Conservation (phyloP, 2,113 vertebrate species). For the Dunckerocampus dactyliophorus region DNA sequence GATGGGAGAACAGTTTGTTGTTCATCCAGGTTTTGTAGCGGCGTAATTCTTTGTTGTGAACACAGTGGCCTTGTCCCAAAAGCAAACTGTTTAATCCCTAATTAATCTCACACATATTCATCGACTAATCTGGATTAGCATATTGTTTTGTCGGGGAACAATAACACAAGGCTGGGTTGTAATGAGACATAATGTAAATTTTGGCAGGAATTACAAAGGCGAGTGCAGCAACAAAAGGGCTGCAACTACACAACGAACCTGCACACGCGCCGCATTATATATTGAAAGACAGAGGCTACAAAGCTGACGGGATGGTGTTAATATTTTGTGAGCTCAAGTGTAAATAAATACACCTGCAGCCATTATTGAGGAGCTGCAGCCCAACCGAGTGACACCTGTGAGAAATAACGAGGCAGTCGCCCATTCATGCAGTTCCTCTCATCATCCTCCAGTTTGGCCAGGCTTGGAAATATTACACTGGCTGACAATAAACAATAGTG, state of each 20-base stretch:
- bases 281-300: neutral
- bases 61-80: conserved; percentile 27
- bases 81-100: conserved; percentile 53
- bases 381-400: conserved; percentile 39
- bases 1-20: conserved; percentile 29
- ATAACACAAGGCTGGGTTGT: conserved; percentile 28
- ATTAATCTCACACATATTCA: conserved; percentile 60
- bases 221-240: conserved; percentile 47
- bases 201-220: conserved; percentile 58
- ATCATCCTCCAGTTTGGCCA: conserved; percentile 19
- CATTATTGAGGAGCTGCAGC: conserved; percentile 42
- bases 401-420: conserved; percentile 36
- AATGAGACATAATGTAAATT: conserved; percentile 39
- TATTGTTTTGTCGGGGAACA: conserved; percentile 62
- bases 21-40: conserved; percentile 33
- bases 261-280: neutral
- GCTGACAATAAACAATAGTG: no score
- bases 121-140: conserved; percentile 54
- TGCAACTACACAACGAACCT: conserved; percentile 22
- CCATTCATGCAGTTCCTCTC: conserved; percentile 17
- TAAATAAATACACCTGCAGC: conserved; percentile 62
- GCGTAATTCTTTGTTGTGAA: conserved; percentile 39
- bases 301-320: conserved; percentile 37
- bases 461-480: neutral
- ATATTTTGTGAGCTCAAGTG: conserved; percentile 38